Evolutionary conservation across 2,888 invertebrate genomes (phyloP), one percentile per base, ranked within the genome.

Genomic region (Himalopsyche japonica): DNA sequence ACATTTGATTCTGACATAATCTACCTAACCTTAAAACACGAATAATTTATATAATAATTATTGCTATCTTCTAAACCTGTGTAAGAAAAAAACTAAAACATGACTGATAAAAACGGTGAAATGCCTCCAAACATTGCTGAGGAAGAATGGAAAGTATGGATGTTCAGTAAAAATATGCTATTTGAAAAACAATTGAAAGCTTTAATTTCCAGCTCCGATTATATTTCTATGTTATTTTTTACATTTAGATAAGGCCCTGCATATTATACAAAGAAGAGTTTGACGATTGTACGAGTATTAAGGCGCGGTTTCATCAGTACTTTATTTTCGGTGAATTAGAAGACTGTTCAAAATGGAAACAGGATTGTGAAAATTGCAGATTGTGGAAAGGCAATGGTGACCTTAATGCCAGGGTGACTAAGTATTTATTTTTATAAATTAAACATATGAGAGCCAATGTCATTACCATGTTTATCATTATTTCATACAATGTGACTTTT

Each of bases 231-330:
- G 30, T 82, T 78, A 24, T 20, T 15, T 76, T 84, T 83, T 76
- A 84, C 88, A 92, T 91, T 32, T 89, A 97, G 97, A 94, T 97
- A 79, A 92, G 96, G 88, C 94, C 95, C 7, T 97, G 97, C 90
- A 90, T 93, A n/a, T 88, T 94, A n/a, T 98, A 98, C 89, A 93
- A 95, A 88, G 95, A 95, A 81, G 97, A 98, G 91, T 97, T 96
- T 88, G 92, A 93, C 30, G 97, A 97, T 87, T 98, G 98, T 89
- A 95, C 91, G 81, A 95, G 96, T 88, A 91, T 96, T 27, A 94
- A 91, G 90, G 95, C 93, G 0, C 92, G 97, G 87, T 97, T 98
- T 88, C 95, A 98, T 89, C 98, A 98, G 90, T 95, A 97, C 89
- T 98, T 97, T 89, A 93, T 97, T 84, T 92, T 93, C 90, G 98